These are phyloP conservation scores for Pampus argenteus DNA, from an alignment of 2,797 vertebrate species.

Conservation along the genomic window DNA sequence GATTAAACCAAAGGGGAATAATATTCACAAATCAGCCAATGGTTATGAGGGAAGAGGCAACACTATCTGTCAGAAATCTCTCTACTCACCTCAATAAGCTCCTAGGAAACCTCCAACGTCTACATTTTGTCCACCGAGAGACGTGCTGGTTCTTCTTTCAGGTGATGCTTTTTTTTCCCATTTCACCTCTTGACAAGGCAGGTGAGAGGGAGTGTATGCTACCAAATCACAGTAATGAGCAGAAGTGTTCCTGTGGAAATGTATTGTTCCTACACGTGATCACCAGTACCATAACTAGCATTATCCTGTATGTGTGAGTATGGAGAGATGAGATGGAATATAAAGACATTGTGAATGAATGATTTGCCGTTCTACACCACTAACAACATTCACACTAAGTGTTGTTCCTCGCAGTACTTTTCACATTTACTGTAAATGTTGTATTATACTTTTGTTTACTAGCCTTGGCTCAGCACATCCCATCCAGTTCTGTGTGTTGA, in stretches of 20 bases:
- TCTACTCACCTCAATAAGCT: conserved; percentile 11
- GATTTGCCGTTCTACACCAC: too few species aligned
- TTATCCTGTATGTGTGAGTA: too few species aligned
- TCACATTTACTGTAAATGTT: background rate
- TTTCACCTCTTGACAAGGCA: conserved; percentile 13
- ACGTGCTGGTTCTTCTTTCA: conserved; percentile 13
- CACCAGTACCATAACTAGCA: background rate
- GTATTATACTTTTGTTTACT: too few species aligned
- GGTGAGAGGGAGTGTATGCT: background rate
- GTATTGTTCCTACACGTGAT: background rate
- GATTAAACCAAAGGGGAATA: conserved; percentile 81
- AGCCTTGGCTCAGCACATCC: conserved; percentile 16
- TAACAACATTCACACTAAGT: background rate
- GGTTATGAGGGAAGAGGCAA: conserved; percentile 69
- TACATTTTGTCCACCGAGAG: conserved; percentile 6
- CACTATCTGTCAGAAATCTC: conserved; percentile 61
- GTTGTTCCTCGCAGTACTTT: background rate
- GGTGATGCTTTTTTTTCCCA: conserved; percentile 2
- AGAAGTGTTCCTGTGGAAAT: conserved; percentile 21
- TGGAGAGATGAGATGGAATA: too few species aligned
- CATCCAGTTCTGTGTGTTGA: background rate
- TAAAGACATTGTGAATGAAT: too few species aligned
- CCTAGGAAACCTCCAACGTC: conserved; percentile 18
- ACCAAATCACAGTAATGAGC: conserved; percentile 21
- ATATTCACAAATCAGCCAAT: conserved; percentile 80